These are phyloP conservation scores for Rhadina sibilatrix DNA, from an alignment of 2,113 vertebrate genomes.

Conservation along the genomic window DNA sequence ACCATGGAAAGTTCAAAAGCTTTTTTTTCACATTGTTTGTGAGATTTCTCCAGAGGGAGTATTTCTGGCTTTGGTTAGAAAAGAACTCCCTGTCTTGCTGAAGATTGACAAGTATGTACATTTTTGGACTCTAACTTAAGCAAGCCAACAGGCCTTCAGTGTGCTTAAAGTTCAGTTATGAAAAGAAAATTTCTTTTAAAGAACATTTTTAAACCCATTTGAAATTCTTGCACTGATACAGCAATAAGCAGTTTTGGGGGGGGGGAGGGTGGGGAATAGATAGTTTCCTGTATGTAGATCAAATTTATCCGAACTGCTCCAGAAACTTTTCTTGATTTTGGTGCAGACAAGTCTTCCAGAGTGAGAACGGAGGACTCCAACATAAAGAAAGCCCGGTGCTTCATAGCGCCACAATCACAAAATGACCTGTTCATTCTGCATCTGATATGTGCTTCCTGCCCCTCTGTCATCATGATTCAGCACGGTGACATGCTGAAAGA, in stretches of 20 bases:
- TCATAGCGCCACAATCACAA: not conserved
- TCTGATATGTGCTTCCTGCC: conserved; percentile 45
- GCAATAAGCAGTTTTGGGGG: not conserved
- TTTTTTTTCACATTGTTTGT: conserved; percentile 38
- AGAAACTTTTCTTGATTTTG: not conserved
- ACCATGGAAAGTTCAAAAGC: conserved; percentile 43
- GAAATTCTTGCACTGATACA: not conserved
- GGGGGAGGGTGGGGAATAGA: too few species aligned
- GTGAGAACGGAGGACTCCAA: not conserved
- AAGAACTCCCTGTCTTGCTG: conserved; percentile 36
- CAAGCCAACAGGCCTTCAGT: not conserved
- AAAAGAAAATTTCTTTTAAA: not conserved
- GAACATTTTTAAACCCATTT: not conserved
- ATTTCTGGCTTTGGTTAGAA: conserved; percentile 43
- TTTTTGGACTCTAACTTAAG: conserved; percentile 24
- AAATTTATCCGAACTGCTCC: not conserved
- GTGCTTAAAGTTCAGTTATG: not conserved
- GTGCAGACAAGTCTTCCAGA: not conserved
- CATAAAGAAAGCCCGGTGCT: not conserved
- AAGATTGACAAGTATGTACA: conserved; percentile 20
- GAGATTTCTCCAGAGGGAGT: conserved; percentile 47
- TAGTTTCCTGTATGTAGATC: not conserved
- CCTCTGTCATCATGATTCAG: conserved; percentile 62
- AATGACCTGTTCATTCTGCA: conserved; percentile 48
- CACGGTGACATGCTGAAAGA: conserved; percentile 51